Evolutionary conservation across 2,888 invertebrate genomes (phyloP).

Genomic region (Lasioglossum zephyrum): DNA sequence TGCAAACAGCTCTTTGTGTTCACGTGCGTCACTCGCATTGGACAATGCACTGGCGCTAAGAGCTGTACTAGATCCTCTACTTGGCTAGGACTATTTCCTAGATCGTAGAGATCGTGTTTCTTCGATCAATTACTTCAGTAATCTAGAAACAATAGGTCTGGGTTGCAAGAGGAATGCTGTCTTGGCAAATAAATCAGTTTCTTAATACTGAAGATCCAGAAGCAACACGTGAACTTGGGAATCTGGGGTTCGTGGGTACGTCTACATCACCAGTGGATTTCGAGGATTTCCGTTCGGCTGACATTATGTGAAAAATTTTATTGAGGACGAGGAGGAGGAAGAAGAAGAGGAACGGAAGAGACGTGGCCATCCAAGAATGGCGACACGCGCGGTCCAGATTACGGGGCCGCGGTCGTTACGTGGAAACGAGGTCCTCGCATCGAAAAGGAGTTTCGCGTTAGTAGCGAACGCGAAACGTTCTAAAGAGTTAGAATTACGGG

Average conservation of each 20-base stretch:
- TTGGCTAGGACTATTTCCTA: too few species aligned
- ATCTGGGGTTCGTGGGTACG: neutral
- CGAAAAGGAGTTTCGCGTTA: slow-evolving; percentile 68
- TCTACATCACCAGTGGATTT: neutral
- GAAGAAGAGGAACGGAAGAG: slow-evolving; percentile 4
- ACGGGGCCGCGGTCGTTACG: slow-evolving; percentile 65
- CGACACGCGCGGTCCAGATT: slow-evolving; percentile 63
- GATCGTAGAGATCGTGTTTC: too few species aligned
- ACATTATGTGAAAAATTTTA: slow-evolving; percentile 22
- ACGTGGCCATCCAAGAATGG: slow-evolving; percentile 53
- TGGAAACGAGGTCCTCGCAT: slow-evolving; percentile 64
- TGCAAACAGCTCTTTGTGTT: neutral
- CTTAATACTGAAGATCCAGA: neutral
- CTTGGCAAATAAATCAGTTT: neutral
- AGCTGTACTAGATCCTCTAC: neutral
- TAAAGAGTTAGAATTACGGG: slow-evolving; percentile 72
- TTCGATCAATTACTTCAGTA: too few species aligned
- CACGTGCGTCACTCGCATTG: neutral
- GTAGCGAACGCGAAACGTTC: slow-evolving; percentile 64
- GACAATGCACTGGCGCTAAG: neutral
- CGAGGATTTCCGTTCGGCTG: neutral
- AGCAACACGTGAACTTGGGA: neutral
- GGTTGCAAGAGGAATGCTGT: too few species aligned
- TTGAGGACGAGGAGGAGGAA: neutral
- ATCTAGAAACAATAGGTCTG: too few species aligned